Conservation (phyloP, 2,113 vertebrate genomes). For the Cottus gobio region DNA sequence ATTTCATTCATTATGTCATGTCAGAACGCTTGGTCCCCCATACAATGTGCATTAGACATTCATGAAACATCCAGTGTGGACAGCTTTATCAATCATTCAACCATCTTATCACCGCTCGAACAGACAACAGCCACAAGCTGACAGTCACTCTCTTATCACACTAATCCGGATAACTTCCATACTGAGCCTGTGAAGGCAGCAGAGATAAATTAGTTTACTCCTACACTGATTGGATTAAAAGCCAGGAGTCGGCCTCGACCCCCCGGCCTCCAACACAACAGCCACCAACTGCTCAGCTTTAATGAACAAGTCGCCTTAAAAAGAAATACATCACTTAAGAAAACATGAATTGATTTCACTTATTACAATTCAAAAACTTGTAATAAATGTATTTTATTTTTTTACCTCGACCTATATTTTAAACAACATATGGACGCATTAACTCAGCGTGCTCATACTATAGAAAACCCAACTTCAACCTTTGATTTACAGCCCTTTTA, state of each 20-base stretch:
- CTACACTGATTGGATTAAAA: constrained; percentile 79
- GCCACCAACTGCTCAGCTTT: constrained; percentile 40
- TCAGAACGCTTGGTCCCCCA: constrained; percentile 3
- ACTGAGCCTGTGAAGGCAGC: constrained; percentile 54
- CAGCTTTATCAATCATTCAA: constrained; percentile 68
- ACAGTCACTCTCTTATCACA: constrained; percentile 66
- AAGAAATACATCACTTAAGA: constrained; percentile 27
- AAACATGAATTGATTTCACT: background rate
- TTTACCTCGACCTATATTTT: background rate
- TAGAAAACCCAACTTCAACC: background rate
- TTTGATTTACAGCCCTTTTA: constrained; percentile 34
- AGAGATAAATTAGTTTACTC: constrained; percentile 78
- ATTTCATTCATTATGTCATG: constrained; percentile 27
- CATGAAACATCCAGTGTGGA: constrained; percentile 29
- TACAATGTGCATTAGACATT: constrained; percentile 3
- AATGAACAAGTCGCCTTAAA: constrained; percentile 37
- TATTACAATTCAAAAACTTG: too few species aligned
- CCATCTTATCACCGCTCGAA: constrained; percentile 53
- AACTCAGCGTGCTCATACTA: background rate
- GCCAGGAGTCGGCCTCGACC: constrained; percentile 45
- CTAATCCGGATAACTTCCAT: constrained; percentile 76
- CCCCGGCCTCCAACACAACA: constrained; percentile 31
- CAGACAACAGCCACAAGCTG: constrained; percentile 45
- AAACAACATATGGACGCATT: constrained; percentile 8
- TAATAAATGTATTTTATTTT: too few species aligned